phyloP scores from a whole-genome alignment of 2,797 vertebrate genomes.

The Sitta carolinensis region DNA sequence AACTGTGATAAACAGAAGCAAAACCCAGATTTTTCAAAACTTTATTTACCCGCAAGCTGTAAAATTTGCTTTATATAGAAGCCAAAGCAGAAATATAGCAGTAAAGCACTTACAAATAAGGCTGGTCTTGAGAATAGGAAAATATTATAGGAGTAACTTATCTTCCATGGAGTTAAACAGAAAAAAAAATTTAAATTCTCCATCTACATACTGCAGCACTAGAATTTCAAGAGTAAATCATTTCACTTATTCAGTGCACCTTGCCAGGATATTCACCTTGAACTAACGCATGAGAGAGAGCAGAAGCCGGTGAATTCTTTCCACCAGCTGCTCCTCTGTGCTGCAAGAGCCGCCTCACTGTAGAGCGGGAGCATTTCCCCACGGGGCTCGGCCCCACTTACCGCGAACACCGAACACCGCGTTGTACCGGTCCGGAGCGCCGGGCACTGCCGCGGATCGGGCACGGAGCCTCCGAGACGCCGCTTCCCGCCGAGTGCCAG shows the following conservation, averaged over 20 bases:
- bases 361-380: too few relatives aligned
- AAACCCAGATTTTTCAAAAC: background rate
- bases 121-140: background rate
- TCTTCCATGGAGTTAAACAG: too few relatives aligned
- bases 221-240: background rate
- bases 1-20: background rate
- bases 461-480: background rate
- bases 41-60: background rate
- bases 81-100: background rate
- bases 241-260: too few relatives aligned
- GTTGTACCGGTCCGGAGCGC: rapidly evolving
- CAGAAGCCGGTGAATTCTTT: rapidly evolving
- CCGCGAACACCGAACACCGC: background rate
- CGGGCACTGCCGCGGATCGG: background rate
- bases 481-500: background rate
- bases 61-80: rapidly evolving
- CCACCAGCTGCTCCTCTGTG: too few relatives aligned
- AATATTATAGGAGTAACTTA: background rate
- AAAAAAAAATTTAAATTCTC: too few relatives aligned
- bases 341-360: rapidly evolving
- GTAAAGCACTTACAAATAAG: background rate
- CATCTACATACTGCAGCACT: too few relatives aligned
- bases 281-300: rapidly evolving
- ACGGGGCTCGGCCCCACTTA: background rate
- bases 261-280: rapidly evolving